Percentiles rank a stretch among this genome's conserved stretches.
Conservation (phyloP, 2,113 vertebrate genomes). For the Montifringilla adamsi region DNA sequence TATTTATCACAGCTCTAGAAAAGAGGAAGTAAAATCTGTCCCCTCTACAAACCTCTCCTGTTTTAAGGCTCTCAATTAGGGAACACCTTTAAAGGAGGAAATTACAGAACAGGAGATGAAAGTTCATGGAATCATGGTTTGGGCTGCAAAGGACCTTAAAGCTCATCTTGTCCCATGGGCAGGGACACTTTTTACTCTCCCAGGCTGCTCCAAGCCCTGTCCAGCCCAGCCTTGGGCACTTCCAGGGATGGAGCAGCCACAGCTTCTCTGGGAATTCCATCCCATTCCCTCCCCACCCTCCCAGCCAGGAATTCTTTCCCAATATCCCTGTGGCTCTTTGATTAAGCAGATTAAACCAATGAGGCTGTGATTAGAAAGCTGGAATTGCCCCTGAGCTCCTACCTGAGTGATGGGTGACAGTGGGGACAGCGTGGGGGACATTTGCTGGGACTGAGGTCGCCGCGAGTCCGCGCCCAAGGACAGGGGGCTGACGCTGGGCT, state of each 20-base stretch:
- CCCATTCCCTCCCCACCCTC: not conserved
- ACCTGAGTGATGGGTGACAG: conserved; percentile 90
- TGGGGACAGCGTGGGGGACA: conserved; percentile 87
- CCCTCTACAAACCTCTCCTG: not conserved
- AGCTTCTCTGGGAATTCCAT: not conserved
- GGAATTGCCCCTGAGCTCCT: not conserved
- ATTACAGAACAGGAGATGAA: not conserved
- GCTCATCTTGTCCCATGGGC: not conserved
- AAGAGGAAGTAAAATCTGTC: not conserved
- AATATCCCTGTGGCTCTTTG: fast-evolving
- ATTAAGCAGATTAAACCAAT: fast-evolving
- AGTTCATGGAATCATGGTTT: not conserved
- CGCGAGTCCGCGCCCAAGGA: conserved; percentile 83
- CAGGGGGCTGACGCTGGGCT: conserved; percentile 78
- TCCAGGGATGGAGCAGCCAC: not conserved
- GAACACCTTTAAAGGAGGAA: not conserved
- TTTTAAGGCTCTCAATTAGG: not conserved
- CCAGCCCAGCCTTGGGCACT: not conserved
- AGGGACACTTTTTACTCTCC: not conserved
- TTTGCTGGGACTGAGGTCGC: conserved; percentile 84
- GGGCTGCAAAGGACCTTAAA: not conserved
- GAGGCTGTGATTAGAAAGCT: fast-evolving
- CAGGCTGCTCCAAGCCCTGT: not conserved
- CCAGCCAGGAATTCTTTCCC: not conserved
- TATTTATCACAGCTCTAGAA: not conserved